Conservation (phyloP, 2,888 invertebrate species). For the Andrena haemorrhoa region DNA sequence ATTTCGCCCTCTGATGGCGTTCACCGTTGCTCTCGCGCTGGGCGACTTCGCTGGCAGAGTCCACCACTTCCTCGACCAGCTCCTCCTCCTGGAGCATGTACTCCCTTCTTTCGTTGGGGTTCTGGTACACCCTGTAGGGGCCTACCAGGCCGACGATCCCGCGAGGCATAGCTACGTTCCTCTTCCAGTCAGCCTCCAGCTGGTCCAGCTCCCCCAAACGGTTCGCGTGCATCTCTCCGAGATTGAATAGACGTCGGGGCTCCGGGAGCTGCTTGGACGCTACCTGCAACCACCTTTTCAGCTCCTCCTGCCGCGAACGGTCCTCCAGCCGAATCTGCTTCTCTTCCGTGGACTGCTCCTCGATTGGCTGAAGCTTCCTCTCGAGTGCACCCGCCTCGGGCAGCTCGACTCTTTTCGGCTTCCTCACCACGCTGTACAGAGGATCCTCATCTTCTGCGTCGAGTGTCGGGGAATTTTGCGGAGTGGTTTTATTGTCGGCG, state of each 20-base stretch:
- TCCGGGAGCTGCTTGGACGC: conserved; percentile 66
- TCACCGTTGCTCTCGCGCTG: conserved; percentile 48
- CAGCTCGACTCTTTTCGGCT: conserved; percentile 69
- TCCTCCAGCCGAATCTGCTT: conserved; percentile 34
- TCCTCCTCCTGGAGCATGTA: conserved; percentile 80
- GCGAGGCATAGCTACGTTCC: conserved; percentile 69
- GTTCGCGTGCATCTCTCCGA: conserved; percentile 59
- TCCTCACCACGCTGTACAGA: conserved; percentile 77
- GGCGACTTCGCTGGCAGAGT: conserved; percentile 66
- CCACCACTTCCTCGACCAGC: conserved; percentile 73
- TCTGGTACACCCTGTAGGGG: conserved; percentile 76
- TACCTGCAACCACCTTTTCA: conserved; percentile 76
- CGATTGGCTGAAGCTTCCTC: conserved; percentile 15
- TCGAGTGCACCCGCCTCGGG: conserved; percentile 10
- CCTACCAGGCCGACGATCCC: conserved; percentile 81
- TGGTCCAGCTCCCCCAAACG: conserved; percentile 42
- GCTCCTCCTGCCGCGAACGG: conserved; percentile 67
- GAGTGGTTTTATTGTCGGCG: neutral
- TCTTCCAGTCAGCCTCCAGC: conserved; percentile 54
- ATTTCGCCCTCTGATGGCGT: conserved; percentile 74
- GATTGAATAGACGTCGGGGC: conserved; percentile 44
- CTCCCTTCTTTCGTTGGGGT: conserved; percentile 77
- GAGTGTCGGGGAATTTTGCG: neutral
- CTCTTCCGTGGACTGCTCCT: conserved; percentile 34
- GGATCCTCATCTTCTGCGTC: conserved; percentile 72